Evolutionary conservation across 2,888 invertebrate species (phyloP), one percentile per base, ranked within the genome.

Genomic region (Xylota segnis): DNA sequence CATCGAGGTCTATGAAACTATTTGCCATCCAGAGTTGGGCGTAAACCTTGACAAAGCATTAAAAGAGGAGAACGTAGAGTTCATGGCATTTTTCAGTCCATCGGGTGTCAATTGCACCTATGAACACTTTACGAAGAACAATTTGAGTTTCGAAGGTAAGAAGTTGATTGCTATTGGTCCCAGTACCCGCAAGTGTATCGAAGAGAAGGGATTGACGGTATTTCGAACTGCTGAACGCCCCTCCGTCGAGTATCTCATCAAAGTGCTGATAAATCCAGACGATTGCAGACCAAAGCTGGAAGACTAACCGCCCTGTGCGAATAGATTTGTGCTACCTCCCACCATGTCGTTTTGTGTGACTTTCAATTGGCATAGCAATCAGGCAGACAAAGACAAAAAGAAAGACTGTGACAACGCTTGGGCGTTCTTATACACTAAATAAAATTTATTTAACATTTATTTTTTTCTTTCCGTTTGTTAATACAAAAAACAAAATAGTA

Each of bases 141-240:
- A 90, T 52, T 84, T 92, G 2, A 61, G 89, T 14, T 87, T 91
- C 81, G 89, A 90, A 70, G 89, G 90, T 5, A 91, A 90, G 88
- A 92, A 94, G 91, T 90, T 94, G 50, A 91, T 94, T 84, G 94
- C 94, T 45, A 94, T 94, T 87, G 94, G 94, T 4, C 94, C 94
- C 4, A 94, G 94, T 50, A 94, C 94, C 0, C 92, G 94, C 76
- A 91, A 92, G 45, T 93, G 93, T n/a, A 90, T 94, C 50, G 91
- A 91, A 88, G 91, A 92, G 43, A 89, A 90, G 27, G 92, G 92
- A 0, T 88, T 93, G n/a, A 88, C 90, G 27, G 93, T 94, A 0
- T 92, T 91, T 87, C 92, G 92, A 45, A 93, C 93, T 0, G 93
- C 94, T 0, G 92, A 92, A 83, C 93, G 93, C 78, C 94, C 94